Evolutionary conservation across 2,888 invertebrate species (phyloP).

Genomic region (Nymphalis polychloros): DNA sequence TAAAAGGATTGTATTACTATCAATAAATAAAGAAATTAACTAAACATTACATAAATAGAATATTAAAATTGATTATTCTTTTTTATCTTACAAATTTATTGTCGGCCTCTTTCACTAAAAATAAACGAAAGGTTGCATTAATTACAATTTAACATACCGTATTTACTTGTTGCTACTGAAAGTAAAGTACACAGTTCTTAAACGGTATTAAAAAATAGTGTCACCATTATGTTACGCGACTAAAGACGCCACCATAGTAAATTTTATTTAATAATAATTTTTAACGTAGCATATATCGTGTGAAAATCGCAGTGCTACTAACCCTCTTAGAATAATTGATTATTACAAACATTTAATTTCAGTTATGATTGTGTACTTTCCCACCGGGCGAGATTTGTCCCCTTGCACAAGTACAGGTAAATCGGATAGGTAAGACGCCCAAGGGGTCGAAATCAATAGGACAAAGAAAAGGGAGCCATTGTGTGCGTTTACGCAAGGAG

Average conservation of each 20-base stretch:
- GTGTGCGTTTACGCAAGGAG: conserved; percentile 75
- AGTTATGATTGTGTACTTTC: conserved; percentile 70
- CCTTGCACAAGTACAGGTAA: conserved; percentile 72
- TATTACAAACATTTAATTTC: conserved; percentile 70
- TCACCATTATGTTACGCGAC: background rate
- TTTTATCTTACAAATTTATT: too few species aligned
- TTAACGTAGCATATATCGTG: conserved; percentile 54
- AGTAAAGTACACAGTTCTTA: background rate
- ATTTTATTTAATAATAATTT: background rate
- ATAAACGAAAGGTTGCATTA: too few species aligned
- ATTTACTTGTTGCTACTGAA: too few species aligned
- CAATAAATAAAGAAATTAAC: too few species aligned
- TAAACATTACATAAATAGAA: too few species aligned
- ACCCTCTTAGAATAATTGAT: conserved; percentile 68
- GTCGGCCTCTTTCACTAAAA: too few species aligned
- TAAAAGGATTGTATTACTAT: background rate
- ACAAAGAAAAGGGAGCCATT: conserved; percentile 72
- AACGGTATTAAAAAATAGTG: background rate
- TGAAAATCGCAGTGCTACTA: conserved; percentile 66
- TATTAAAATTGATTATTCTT: too few species aligned
- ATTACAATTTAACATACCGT: too few species aligned
- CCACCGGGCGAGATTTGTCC: conserved; percentile 76
- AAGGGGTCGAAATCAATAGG: conserved; percentile 73
- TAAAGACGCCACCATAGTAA: background rate
- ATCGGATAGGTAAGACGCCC: conserved; percentile 74